Evolutionary conservation across 2,113 vertebrate genomes (phyloP).

Genomic region (Merops nubicus): DNA sequence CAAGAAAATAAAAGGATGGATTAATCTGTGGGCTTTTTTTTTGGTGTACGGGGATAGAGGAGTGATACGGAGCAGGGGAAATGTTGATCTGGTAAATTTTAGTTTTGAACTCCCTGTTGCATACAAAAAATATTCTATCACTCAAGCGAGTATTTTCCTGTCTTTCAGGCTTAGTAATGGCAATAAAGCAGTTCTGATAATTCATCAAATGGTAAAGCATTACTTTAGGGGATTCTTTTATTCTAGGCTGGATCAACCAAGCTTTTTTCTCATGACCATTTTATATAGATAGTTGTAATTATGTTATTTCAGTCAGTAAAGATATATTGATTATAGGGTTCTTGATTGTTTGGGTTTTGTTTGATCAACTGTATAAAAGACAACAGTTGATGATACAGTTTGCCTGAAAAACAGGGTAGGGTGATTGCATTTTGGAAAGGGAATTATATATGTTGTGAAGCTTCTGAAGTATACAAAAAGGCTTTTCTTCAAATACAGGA

Average conservation of each 20-base stretch:
- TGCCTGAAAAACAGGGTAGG: not conserved
- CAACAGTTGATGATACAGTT: not conserved
- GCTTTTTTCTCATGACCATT: not conserved
- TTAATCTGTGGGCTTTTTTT: not conserved
- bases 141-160: not conserved
- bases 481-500: not conserved
- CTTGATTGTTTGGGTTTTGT: not conserved
- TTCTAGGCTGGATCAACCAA: not conserved
- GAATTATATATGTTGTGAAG: not conserved
- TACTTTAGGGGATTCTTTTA: not conserved
- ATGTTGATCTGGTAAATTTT: not conserved
- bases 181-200: not conserved
- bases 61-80: not conserved
- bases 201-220: not conserved
- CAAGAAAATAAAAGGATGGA: not conserved
- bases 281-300: not conserved
- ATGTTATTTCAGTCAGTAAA: not conserved
- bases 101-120: not conserved
- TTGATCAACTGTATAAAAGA: not conserved
- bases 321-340: not conserved
- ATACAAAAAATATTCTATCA: not conserved
- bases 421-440: not conserved
- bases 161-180: not conserved
- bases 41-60: fast-evolving
- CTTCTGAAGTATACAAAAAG: not conserved